Percentiles rank a stretch among this genome's conserved stretches.
These are phyloP conservation scores for Vulpes vulpes DNA, from an alignment of 2,113 vertebrate species.

Conservation along the genomic window DNA sequence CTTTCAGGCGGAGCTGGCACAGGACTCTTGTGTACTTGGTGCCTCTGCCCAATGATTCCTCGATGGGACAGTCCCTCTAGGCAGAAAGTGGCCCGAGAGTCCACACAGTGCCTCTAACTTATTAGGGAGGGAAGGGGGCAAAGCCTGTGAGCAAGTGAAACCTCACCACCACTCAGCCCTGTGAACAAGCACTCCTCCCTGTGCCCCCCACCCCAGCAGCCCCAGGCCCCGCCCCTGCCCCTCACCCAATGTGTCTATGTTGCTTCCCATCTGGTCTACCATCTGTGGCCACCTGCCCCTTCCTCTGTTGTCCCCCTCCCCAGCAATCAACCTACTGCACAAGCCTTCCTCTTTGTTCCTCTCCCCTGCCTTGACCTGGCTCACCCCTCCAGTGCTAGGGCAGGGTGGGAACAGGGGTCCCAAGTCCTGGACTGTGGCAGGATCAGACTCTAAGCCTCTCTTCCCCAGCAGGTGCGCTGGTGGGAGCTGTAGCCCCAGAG, in stretches of 20 bases:
- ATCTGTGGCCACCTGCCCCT: slow-evolving; percentile 78
- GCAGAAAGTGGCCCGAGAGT: not conserved
- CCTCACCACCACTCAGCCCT: not conserved
- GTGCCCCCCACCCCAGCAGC: not conserved
- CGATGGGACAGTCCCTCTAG: not conserved
- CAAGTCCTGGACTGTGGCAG: slow-evolving; percentile 1
- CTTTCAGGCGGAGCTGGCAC: not conserved
- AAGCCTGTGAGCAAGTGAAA: not conserved
- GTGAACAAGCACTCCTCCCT: not conserved
- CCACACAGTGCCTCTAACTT: not conserved
- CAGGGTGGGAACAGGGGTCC: not conserved
- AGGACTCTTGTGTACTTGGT: not conserved
- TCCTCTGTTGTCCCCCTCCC: slow-evolving; percentile 53
- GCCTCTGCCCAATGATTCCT: not conserved
- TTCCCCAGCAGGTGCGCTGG: not conserved
- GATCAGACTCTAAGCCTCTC: not conserved
- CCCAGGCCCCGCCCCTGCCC: slow-evolving; percentile 6
- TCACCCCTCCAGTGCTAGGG: slow-evolving; percentile 47
- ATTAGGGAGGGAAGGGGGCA: not conserved
- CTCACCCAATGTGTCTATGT: slow-evolving; percentile 29
- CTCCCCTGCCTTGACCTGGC: slow-evolving; percentile 13
- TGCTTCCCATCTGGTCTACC: slow-evolving; percentile 82
- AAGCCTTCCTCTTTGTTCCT: slow-evolving; percentile 51
- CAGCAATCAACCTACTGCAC: slow-evolving; percentile 6
- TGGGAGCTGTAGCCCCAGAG: not conserved